Evolutionary conservation across 2,888 invertebrate genomes (phyloP).

Genomic region (Lasioglossum malachurum): DNA sequence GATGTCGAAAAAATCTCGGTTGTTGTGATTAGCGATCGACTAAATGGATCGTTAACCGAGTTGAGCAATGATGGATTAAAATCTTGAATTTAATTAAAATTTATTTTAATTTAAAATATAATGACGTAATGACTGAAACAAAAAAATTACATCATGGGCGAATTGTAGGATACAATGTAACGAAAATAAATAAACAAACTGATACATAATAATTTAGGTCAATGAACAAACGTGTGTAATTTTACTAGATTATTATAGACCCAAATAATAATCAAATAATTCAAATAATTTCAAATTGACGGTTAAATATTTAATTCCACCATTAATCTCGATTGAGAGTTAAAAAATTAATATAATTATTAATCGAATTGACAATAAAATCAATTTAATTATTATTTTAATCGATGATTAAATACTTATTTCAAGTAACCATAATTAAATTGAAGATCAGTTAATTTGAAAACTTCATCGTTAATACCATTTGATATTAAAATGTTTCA

Average conservation of each 20-base stretch:
- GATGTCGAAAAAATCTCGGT: neutral
- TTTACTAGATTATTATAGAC: neutral
- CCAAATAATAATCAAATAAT: neutral
- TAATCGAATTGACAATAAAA: neutral
- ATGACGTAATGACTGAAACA: neutral
- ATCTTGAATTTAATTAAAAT: neutral
- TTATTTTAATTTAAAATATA: neutral
- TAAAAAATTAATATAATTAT: neutral
- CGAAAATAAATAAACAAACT: neutral
- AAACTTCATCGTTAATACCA: neutral
- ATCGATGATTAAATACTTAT: neutral
- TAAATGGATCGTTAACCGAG: neutral
- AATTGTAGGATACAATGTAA: neutral
- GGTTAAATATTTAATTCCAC: neutral
- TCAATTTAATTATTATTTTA: neutral
- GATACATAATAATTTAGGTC: neutral
- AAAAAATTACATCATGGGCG: neutral
- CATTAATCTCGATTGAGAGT: neutral
- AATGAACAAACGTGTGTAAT: neutral
- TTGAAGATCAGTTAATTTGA: neutral
- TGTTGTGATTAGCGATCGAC: neutral
- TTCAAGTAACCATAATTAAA: neutral
- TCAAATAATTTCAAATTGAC: neutral
- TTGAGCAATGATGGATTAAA: neutral
- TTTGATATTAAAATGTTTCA: neutral